Evolutionary conservation across 2,888 invertebrate genomes (phyloP).

Genomic region (Oscheius sp.): DNA sequence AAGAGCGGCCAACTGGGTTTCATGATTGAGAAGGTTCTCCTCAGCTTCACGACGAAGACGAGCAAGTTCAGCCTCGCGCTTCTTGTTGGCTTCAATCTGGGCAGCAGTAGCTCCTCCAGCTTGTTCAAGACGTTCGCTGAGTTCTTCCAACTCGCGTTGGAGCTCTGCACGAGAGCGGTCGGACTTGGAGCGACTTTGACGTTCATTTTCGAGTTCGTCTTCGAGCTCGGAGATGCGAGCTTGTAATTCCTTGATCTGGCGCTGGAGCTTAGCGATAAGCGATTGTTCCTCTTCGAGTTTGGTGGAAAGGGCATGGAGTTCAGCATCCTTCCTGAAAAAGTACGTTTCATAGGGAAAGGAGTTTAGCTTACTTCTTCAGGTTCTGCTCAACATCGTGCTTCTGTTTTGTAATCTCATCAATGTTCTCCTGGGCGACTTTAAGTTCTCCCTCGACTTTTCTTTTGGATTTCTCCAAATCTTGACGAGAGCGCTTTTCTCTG

Average conservation of each 20-base stretch:
- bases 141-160: conserved; percentile 95
- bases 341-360: neutral
- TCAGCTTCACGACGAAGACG: conserved; percentile 86
- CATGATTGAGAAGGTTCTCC: conserved; percentile 94
- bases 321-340: conserved; percentile 86
- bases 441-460: conserved; percentile 94
- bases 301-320: conserved; percentile 91
- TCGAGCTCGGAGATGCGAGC: conserved; percentile 88
- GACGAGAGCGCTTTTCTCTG: conserved; percentile 97
- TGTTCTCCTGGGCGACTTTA: conserved; percentile 96
- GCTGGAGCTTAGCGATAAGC: conserved; percentile 80
- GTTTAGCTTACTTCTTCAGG: conserved; percentile 78
- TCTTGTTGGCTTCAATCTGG: conserved; percentile 94
- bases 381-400: conserved; percentile 80
- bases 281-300: conserved; percentile 99
- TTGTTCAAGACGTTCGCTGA: conserved; percentile 85
- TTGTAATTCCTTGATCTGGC: conserved; percentile 70
- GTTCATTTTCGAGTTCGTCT: conserved; percentile 97
- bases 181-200: conserved; percentile 74
- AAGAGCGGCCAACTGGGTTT: conserved; percentile 91
- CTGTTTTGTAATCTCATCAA: conserved; percentile 95
- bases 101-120: conserved; percentile 99
- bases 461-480: conserved; percentile 87
- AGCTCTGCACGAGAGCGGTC: conserved; percentile 93
- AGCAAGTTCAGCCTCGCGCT: conserved; percentile 95